Evolutionary conservation across 37 sponge, comb jelly and placozoan species (phyloP).

Genomic region (Agelas oroides): DNA sequence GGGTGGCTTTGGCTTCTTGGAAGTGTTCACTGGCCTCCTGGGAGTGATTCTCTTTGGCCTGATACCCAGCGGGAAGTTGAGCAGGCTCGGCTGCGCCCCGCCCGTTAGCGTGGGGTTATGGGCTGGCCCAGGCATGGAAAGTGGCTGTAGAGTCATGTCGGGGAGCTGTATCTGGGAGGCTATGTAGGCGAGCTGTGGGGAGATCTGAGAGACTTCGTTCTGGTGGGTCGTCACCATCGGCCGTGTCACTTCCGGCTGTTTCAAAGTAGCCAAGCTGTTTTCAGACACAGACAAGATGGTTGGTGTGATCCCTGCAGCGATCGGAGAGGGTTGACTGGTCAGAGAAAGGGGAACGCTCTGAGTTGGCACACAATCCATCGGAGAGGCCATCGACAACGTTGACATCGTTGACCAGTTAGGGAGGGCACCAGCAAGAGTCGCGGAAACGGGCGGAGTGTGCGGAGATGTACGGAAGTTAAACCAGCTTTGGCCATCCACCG

Average conservation of each 20-base stretch:
- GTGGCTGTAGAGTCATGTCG: constrained; percentile 18
- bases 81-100: not conserved
- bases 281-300: constrained; percentile 39
- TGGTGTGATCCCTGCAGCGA: constrained; percentile 5
- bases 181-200: constrained; percentile 24
- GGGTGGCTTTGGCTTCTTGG: constrained; percentile 52
- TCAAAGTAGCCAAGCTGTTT: not conserved
- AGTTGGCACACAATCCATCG: constrained; percentile 13
- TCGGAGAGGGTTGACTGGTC: not conserved
- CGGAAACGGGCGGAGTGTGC: constrained; percentile 52
- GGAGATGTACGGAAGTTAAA: constrained; percentile 40
- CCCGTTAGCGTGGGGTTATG: constrained; percentile 34
- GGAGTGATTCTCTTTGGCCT: constrained; percentile 27
- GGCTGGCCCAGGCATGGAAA: constrained; percentile 53
- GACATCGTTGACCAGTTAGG: constrained; percentile 39
- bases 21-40: constrained; percentile 9
- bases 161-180: constrained; percentile 1
- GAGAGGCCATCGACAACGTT: constrained; percentile 9
- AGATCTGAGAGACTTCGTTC: constrained; percentile 15
- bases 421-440: constrained; percentile 15
- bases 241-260: not conserved
- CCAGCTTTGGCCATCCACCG: constrained; percentile 19
- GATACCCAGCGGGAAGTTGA: not conserved
- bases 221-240: not conserved
- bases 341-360: constrained; percentile 16